A percentile compares a stretch with the other conserved stretches of the same genome.
phyloP scores from a whole-genome alignment of 1,140 invertebrate genomes.

The Drosophila ironensis region DNA sequence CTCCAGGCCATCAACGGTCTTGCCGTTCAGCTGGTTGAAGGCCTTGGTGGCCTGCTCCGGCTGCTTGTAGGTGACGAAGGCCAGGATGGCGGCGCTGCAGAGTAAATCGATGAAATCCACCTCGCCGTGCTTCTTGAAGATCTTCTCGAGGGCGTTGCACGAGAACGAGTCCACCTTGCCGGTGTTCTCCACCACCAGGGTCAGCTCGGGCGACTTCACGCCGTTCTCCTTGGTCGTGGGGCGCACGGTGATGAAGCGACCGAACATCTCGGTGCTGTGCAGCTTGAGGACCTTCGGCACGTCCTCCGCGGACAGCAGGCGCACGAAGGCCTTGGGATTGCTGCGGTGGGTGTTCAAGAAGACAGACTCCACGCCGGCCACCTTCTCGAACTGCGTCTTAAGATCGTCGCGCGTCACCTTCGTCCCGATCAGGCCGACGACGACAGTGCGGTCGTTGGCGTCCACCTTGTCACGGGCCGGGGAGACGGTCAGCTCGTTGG shows the following conservation, averaged over 20 bases:
- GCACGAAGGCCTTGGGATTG: slow-evolving; percentile 36
- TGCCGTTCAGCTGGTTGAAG: slow-evolving; percentile 44
- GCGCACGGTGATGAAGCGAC: slow-evolving; percentile 53
- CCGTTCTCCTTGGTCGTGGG: not conserved
- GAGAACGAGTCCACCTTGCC: slow-evolving; percentile 32
- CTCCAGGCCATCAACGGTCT: slow-evolving; percentile 36
- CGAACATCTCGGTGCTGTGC: slow-evolving; percentile 46
- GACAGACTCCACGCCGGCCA: slow-evolving; percentile 45
- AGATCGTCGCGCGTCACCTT: slow-evolving; percentile 32
- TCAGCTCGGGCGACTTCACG: slow-evolving; percentile 4
- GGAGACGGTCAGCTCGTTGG: slow-evolving; percentile 8
- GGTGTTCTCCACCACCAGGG: slow-evolving; percentile 43
- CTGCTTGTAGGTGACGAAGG: slow-evolving; percentile 54
- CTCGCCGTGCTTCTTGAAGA: slow-evolving; percentile 60
- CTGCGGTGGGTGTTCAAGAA: slow-evolving; percentile 19
- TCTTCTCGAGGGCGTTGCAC: slow-evolving; percentile 27
- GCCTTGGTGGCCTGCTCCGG: slow-evolving; percentile 41
- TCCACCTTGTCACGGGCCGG: not conserved
- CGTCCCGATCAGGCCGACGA: slow-evolving; percentile 35
- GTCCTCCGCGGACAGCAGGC: slow-evolving; percentile 16
- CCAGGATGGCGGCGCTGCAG: slow-evolving; percentile 43
- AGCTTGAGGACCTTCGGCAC: slow-evolving; percentile 37
- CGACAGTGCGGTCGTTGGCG: slow-evolving; percentile 28
- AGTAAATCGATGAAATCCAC: slow-evolving; percentile 35
- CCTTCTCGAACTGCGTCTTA: slow-evolving; percentile 30